Conservation (phyloP, 2,797 vertebrate genomes). For the Xiphophorus birchmanni region DNA sequence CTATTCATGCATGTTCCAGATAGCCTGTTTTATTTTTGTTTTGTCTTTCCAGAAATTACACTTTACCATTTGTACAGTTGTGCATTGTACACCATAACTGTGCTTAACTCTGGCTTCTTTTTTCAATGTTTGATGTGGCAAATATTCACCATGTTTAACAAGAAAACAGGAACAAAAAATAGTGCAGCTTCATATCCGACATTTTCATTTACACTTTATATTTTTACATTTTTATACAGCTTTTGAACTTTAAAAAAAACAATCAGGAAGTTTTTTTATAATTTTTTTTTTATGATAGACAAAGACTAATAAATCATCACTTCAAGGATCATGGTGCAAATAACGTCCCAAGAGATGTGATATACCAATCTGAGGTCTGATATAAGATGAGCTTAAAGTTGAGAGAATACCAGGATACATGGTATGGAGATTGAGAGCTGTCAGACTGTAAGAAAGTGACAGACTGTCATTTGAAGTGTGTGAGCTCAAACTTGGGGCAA, state of each 20-base stretch:
- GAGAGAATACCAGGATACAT: background rate
- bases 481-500: slow-evolving; percentile 2
- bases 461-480: background rate
- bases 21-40: background rate
- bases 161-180: background rate
- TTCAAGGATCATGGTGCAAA: background rate
- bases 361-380: slow-evolving; percentile 8
- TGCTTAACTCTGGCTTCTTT: background rate
- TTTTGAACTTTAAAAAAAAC: background rate
- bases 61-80: background rate
- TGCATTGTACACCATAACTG: too few relatives aligned
- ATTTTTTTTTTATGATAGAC: background rate
- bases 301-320: background rate
- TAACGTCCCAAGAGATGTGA: background rate
- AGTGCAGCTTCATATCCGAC: too few relatives aligned
- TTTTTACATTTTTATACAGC: background rate
- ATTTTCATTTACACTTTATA: too few relatives aligned
- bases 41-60: background rate
- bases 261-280: background rate
- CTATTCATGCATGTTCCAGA: background rate
- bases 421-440: slow-evolving; percentile 3
- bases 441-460: slow-evolving; percentile 10
- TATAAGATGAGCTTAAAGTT: background rate
- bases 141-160: background rate
- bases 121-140: background rate